A percentile compares a stretch with the other conserved stretches of the same genome.
These are phyloP conservation scores for Camelus bactrianus DNA, from an alignment of 2,113 vertebrate species.

Conservation along the genomic window DNA sequence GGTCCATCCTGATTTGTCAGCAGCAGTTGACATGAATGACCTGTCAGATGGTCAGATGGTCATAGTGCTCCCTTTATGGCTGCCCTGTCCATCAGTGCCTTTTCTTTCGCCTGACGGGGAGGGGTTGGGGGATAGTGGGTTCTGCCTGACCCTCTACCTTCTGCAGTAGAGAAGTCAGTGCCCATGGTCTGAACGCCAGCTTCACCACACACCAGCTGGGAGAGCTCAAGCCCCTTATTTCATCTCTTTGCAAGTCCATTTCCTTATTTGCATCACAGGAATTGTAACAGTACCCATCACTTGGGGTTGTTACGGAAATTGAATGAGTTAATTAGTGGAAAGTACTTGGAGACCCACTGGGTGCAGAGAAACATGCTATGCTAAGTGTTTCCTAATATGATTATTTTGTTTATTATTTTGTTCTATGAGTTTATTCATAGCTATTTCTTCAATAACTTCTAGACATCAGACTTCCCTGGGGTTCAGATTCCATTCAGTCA, in stretches of 20 bases:
- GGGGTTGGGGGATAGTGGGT: not conserved
- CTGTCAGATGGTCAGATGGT: not conserved
- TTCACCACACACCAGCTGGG: no score
- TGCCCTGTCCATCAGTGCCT: not conserved
- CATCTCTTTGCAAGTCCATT: not conserved
- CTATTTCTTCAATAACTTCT: not conserved
- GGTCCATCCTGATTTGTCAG: not conserved
- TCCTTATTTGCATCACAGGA: not conserved
- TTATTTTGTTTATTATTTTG: slow-evolving; percentile 35
- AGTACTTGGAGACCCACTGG: not conserved
- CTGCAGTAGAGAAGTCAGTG: not conserved
- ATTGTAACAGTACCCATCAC: not conserved
- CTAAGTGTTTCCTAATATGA: not conserved
- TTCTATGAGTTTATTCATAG: not conserved
- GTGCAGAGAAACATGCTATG: no score
- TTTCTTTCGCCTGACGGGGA: fast-evolving
- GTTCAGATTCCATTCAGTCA: slow-evolving; percentile 30
- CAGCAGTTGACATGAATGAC: not conserved
- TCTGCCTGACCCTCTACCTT: not conserved
- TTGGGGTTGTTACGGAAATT: not conserved
- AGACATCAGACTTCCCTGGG: not conserved
- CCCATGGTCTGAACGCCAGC: not conserved
- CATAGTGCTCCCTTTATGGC: no score
- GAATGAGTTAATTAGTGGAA: not conserved
- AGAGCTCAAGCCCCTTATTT: not conserved